Percentiles rank a stretch among this genome's conserved stretches.
These are phyloP conservation scores for Trachelus stipa DNA, from an alignment of 2,888 invertebrate species.

Conservation along the genomic window DNA sequence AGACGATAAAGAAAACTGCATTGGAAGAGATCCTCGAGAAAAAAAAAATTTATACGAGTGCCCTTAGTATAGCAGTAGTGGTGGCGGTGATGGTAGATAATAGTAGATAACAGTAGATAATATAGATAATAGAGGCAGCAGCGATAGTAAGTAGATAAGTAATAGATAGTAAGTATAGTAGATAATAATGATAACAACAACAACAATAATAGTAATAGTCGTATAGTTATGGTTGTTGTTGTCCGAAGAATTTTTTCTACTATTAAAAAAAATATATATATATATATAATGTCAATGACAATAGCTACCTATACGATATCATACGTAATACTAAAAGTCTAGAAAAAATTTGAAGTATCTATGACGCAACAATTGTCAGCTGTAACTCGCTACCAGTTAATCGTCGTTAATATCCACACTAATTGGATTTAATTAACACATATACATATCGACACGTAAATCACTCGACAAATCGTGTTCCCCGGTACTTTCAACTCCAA, in stretches of 20 bases:
- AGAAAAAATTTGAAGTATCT: background rate
- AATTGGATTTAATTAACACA: too few species aligned
- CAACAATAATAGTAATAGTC: slow-evolving; percentile 14
- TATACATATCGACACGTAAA: too few species aligned
- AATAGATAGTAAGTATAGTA: slow-evolving; percentile 1
- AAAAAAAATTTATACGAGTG: slow-evolving; percentile 39
- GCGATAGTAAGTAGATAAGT: slow-evolving; percentile 29
- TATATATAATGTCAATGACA: slow-evolving; percentile 27
- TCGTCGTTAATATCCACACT: too few species aligned
- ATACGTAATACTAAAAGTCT: slow-evolving; percentile 13
- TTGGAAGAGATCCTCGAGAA: slow-evolving; percentile 40
- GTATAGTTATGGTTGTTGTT: slow-evolving; percentile 24
- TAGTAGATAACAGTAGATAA: slow-evolving; percentile 9
- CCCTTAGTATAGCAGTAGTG: slow-evolving; percentile 11
- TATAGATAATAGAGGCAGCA: slow-evolving; percentile 39
- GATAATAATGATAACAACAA: background rate
- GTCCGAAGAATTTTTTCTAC: slow-evolving; percentile 23
- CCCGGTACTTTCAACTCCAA: too few species aligned
- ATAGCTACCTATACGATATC: slow-evolving; percentile 14
- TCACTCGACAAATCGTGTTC: too few species aligned
- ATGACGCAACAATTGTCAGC: too few species aligned
- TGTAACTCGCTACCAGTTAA: too few species aligned
- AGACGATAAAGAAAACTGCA: slow-evolving; percentile 58
- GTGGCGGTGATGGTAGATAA: slow-evolving; percentile 17
- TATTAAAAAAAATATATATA: slow-evolving; percentile 28